A percentile compares a stretch with the other conserved stretches of the same genome.
These are phyloP conservation scores for Acipenser oxyrinchus DNA, from an alignment of 2,797 vertebrate genomes.

Conservation along the genomic window DNA sequence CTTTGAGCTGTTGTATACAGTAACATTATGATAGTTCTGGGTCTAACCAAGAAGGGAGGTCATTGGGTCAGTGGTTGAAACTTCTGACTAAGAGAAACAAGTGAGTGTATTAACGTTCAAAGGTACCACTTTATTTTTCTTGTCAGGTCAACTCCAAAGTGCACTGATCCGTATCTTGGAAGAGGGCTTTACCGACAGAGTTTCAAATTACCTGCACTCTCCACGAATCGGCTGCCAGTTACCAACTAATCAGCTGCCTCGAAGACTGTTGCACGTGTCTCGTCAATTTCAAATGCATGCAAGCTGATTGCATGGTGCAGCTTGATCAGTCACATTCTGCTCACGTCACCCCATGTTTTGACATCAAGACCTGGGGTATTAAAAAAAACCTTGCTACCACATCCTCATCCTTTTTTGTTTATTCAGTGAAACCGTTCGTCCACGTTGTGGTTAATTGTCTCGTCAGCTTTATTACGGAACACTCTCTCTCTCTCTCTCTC, in stretches of 20 bases:
- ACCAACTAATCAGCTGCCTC: slow-evolving; percentile 28
- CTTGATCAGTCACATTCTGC: slow-evolving; percentile 7
- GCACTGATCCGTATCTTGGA: slow-evolving; percentile 20
- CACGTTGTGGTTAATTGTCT: slow-evolving; percentile 14
- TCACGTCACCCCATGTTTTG: slow-evolving; percentile 30
- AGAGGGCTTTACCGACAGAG: slow-evolving; percentile 31
- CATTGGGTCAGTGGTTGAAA: slow-evolving; percentile 25
- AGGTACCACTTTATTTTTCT: slow-evolving; percentile 15
- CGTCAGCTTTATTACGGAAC: slow-evolving; percentile 14
- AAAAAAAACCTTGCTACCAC: slow-evolving; percentile 1
- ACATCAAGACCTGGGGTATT: slow-evolving; percentile 23
- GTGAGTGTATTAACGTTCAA: neutral
- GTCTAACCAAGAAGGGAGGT: slow-evolving; percentile 14
- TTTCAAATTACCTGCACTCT: slow-evolving; percentile 35
- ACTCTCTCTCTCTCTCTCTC: neutral
- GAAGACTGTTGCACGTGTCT: slow-evolving; percentile 25
- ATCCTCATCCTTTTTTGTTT: slow-evolving; percentile 2
- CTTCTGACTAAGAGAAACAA: neutral
- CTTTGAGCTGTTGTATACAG: too few species aligned
- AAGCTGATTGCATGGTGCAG: neutral
- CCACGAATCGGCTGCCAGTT: slow-evolving; percentile 31
- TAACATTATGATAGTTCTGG: too few species aligned
- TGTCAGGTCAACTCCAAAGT: slow-evolving; percentile 10
- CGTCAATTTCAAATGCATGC: neutral
- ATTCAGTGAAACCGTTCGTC: slow-evolving; percentile 10